Conservation (phyloP, 2,888 invertebrate species). For the Athalia cordata region DNA sequence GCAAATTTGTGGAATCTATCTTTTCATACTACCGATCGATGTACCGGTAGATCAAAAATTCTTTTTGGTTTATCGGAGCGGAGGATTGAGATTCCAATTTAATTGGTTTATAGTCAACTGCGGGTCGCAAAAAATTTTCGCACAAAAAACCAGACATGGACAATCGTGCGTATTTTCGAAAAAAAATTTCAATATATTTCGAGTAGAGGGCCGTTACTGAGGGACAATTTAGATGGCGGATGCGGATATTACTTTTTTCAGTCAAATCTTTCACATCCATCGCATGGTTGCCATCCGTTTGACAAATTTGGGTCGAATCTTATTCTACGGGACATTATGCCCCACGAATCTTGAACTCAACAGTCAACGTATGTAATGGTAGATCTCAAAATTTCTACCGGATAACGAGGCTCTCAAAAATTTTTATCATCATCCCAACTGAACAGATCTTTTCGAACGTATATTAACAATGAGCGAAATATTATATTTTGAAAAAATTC, state of each 20-base stretch:
- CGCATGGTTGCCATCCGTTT: constrained; percentile 18
- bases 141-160: background rate
- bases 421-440: background rate
- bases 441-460: background rate
- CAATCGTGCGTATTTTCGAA: constrained; percentile 26
- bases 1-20: no score
- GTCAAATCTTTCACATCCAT: background rate
- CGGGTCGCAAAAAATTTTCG: background rate
- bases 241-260: background rate
- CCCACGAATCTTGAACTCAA: no score
- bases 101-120: constrained; percentile 2
- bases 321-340: background rate
- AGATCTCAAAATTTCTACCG: background rate
- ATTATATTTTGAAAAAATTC: background rate
- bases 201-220: constrained; percentile 6
- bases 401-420: constrained; percentile 10
- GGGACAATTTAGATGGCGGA: constrained; percentile 10
- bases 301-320: constrained; percentile 21
- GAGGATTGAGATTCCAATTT: background rate
- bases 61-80: no score
- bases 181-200: background rate
- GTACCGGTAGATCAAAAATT: no score
- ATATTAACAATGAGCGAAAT: background rate
- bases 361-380: no score
- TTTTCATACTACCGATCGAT: no score